phyloP scores from a whole-genome alignment of 2,888 invertebrate species.

The Dorcus parallelipipedus region DNA sequence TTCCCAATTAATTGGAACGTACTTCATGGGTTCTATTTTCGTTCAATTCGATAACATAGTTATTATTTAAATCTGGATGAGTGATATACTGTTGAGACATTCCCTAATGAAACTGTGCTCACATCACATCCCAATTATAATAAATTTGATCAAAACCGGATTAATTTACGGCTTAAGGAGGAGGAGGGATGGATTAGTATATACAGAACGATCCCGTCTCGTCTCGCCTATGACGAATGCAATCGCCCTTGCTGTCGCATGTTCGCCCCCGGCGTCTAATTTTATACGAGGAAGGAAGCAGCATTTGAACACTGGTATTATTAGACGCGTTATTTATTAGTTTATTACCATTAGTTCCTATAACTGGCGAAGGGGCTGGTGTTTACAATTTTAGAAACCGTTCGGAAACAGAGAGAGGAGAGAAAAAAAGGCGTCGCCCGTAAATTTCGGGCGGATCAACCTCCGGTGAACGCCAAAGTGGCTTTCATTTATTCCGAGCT shows the following conservation, averaged over 20 bases:
- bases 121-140: too few relatives aligned
- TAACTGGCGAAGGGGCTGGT: not conserved
- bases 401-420: not conserved
- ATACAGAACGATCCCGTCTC: not conserved
- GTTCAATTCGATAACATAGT: too few relatives aligned
- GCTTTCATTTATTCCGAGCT: not conserved
- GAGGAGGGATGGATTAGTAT: not conserved
- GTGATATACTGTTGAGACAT: too few relatives aligned
- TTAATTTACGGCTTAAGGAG: too few relatives aligned
- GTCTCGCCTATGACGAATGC: not conserved
- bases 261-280: conserved; percentile 31
- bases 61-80: too few relatives aligned
- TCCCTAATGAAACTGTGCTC: too few relatives aligned
- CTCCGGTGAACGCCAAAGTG: not conserved
- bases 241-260: conserved; percentile 1
- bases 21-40: too few relatives aligned
- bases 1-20: too few relatives aligned
- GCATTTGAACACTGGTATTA: conserved; percentile 38
- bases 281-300: conserved; percentile 42
- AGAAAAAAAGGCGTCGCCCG: not conserved
- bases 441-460: conserved; percentile 1
- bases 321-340: conserved; percentile 43
- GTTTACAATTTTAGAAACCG: not conserved
- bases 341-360: conserved; percentile 38
- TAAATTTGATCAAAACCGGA: too few relatives aligned